Evolutionary conservation across 2,113 vertebrate genomes (phyloP).

Genomic region (Grantiella picta): DNA sequence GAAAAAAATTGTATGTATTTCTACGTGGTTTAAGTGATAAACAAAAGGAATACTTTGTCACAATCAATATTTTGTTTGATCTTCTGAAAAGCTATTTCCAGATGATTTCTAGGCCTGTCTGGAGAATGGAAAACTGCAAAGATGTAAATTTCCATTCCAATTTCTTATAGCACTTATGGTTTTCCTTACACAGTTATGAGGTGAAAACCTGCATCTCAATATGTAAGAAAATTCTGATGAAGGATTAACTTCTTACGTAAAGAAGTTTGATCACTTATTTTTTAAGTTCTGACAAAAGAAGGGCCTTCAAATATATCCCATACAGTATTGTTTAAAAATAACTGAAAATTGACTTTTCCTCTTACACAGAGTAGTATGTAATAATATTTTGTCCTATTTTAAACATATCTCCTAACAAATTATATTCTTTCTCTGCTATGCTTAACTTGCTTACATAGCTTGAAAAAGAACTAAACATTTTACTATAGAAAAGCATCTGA

Average conservation of each 20-base stretch:
- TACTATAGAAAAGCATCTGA: not conserved
- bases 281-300: not conserved
- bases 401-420: not conserved
- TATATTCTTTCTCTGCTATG: not conserved
- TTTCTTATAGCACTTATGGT: not conserved
- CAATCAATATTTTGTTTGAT: not conserved
- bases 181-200: not conserved
- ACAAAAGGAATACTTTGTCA: not conserved
- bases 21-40: not conserved
- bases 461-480: not conserved
- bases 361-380: not conserved
- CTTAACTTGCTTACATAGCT: not conserved
- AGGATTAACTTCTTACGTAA: not conserved
- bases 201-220: not conserved
- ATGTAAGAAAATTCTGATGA: not conserved
- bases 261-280: not conserved
- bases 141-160: not conserved
- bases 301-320: not conserved
- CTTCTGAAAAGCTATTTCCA: not conserved
- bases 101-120: not conserved
- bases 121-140: not conserved
- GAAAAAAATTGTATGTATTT: not conserved
- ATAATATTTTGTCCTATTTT: not conserved
- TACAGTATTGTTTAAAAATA: not conserved
- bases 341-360: not conserved